Conservation (phyloP, 2,888 invertebrate genomes). For the Drosophila neonasuta region DNA sequence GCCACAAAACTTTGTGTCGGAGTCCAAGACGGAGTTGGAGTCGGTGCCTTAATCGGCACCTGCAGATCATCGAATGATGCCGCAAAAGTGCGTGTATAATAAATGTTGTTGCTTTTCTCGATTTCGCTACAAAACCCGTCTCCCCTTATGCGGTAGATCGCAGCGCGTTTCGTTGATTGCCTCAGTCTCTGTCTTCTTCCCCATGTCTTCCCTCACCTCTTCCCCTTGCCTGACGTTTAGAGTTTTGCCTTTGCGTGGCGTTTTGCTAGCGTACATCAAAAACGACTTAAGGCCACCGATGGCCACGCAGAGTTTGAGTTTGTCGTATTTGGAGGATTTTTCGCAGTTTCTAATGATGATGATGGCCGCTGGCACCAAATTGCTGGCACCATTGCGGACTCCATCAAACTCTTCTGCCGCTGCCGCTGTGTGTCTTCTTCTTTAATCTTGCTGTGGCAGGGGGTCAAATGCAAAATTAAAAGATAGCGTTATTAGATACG, state of each 20-base stretch:
- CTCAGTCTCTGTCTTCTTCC: constrained; percentile 14
- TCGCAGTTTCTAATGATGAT: constrained; percentile 75
- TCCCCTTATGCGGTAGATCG: constrained; percentile 18
- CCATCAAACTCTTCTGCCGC: constrained; percentile 26
- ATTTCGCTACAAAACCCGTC: constrained; percentile 24
- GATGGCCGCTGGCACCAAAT: constrained; percentile 56
- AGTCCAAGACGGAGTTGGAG: constrained; percentile 1
- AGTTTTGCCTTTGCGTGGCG: constrained; percentile 33
- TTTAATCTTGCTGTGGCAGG: background rate
- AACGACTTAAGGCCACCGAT: constrained; percentile 72
- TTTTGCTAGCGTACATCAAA: constrained; percentile 60
- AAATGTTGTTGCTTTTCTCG: constrained; percentile 45
- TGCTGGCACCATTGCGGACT: constrained; percentile 47
- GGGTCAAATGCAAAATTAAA: constrained; percentile 27
- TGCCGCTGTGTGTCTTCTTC: background rate
- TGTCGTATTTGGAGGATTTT: constrained; percentile 67
- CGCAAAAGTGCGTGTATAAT: constrained; percentile 67
- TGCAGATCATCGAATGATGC: constrained; percentile 63
- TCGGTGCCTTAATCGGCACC: constrained; percentile 57
- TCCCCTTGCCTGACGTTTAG: constrained; percentile 1
- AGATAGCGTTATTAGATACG: constrained; percentile 25
- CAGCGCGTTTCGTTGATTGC: constrained; percentile 50
- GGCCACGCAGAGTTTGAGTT: constrained; percentile 1
- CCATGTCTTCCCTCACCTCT: background rate
- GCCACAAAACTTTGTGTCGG: constrained; percentile 6